Percentiles rank a stretch among this genome's conserved stretches.
Conservation (phyloP, 2,113 vertebrate species). For the Mohoua ochrocephala region DNA sequence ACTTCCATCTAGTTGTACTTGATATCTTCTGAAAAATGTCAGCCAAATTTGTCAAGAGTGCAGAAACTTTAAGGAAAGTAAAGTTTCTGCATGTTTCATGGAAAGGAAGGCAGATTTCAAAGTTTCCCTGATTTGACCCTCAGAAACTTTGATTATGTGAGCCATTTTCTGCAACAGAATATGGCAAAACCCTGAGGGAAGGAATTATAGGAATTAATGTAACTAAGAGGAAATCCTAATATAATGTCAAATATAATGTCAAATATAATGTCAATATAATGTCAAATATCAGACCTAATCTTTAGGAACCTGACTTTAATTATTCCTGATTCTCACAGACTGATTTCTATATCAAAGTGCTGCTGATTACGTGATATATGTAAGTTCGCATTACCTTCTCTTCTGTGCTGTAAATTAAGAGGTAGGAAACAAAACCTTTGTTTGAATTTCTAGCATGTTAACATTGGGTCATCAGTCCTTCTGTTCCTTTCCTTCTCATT, state of each 20-base stretch:
- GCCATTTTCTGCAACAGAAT: background rate
- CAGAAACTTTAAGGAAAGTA: background rate
- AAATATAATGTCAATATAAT: background rate
- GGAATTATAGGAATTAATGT: background rate
- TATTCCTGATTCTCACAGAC: background rate
- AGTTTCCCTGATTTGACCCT: background rate
- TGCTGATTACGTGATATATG: background rate
- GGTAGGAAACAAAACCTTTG: background rate
- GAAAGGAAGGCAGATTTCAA: background rate
- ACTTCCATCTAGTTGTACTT: background rate
- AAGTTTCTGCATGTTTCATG: background rate
- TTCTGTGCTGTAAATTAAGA: background rate
- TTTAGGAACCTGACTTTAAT: background rate
- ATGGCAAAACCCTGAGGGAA: background rate
- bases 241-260: background rate
- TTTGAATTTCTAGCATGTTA: background rate
- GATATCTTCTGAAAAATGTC: background rate
- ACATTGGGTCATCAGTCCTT: background rate
- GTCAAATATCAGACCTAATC: background rate
- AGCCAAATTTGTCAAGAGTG: background rate
- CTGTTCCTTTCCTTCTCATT: background rate
- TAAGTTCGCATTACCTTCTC: accelerated
- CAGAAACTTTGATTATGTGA: background rate
- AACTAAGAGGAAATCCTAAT: background rate
- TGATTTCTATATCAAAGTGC: background rate